Evolutionary conservation across 2,797 vertebrate species (phyloP), one percentile per base, ranked within the genome.

Genomic region (Gymnopithys bicolor): DNA sequence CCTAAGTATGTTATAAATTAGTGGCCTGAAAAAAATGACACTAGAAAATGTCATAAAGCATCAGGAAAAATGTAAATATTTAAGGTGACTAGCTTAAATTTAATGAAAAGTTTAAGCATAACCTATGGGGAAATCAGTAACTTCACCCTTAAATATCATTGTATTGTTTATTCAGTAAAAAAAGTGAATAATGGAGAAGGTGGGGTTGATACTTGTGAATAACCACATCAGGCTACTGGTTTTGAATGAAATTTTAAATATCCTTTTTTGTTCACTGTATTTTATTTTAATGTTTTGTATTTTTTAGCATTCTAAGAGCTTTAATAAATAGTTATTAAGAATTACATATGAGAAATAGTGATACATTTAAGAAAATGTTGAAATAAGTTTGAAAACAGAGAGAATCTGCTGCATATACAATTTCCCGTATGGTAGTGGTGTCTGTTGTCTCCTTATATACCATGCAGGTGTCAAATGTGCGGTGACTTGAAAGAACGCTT

Each of bases 31-130:
- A 79, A 93, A 83, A 89, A 58, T 32, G 46, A 74, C 80, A 56
- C 55, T 51, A 70, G 63, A 63, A 95, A 96, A 93, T 92, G 84
- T 93, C 88, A 87, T 87, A 93, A 89, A 82, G 43, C 52, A 64
- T 82, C 37, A 76, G 53, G 60, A 58, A 90, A 70, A 94, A 85
- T 87, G 90, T 82, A 95, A 94, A 91, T 93, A 86, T 96, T 96
- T 94, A 90, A 95, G 59, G 76, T 93, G 69, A 74, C 63, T 85
- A 64, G 67, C 76, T 90, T 87, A 82, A 89, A 94, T n/a, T 64
- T 95, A 94, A 91, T 92, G 67, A 95, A 96, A 84, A 59, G 30
- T 94, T 90, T 93, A 93, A 95, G 75, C 33, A 67, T 94, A 91
- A 88, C 25, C 81, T 66, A 22, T 87, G 62, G 93, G 83, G 85